Evolutionary conservation across 2,888 invertebrate species (phyloP).

Genomic region (Phrixothrix hirtus): DNA sequence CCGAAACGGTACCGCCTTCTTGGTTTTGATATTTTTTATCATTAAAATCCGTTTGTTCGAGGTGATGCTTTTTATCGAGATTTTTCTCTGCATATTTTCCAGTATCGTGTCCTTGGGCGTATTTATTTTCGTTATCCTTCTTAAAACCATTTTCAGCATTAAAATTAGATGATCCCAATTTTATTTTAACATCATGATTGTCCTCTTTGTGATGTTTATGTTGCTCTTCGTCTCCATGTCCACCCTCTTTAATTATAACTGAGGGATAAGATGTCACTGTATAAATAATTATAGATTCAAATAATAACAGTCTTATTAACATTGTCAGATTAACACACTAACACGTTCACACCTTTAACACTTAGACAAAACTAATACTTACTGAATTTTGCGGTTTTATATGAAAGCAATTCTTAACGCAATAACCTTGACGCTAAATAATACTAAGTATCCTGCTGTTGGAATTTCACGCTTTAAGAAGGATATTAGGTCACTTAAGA

Average conservation of each 20-base stretch:
- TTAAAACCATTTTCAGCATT: conserved; percentile 50
- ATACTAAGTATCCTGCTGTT: conserved; percentile 9
- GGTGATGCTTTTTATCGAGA: conserved; percentile 44
- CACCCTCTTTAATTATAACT: conserved; percentile 37
- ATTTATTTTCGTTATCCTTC: conserved; percentile 45
- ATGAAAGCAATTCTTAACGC: conserved; percentile 8
- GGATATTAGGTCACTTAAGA: conserved; percentile 16
- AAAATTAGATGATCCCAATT: conserved; percentile 44
- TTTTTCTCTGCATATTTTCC: conserved; percentile 46
- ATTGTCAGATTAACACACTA: conserved; percentile 1
- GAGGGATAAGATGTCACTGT: conserved; percentile 21
- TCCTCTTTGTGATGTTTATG: conserved; percentile 33
- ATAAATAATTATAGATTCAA: background rate
- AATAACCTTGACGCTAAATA: conserved; percentile 9
- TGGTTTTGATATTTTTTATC: conserved; percentile 47
- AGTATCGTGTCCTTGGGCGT: conserved; percentile 42
- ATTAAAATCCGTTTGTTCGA: conserved; percentile 44
- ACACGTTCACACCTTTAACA: background rate
- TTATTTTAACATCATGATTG: conserved; percentile 33
- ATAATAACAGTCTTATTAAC: conserved; percentile 9
- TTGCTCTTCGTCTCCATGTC: conserved; percentile 32
- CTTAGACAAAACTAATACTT: conserved; percentile 2
- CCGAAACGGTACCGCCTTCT: conserved; percentile 43
- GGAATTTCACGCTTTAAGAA: conserved; percentile 13
- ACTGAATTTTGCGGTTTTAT: conserved; percentile 4